Conservation (phyloP, 2,113 vertebrate species). For the Atractosteus spatula region DNA sequence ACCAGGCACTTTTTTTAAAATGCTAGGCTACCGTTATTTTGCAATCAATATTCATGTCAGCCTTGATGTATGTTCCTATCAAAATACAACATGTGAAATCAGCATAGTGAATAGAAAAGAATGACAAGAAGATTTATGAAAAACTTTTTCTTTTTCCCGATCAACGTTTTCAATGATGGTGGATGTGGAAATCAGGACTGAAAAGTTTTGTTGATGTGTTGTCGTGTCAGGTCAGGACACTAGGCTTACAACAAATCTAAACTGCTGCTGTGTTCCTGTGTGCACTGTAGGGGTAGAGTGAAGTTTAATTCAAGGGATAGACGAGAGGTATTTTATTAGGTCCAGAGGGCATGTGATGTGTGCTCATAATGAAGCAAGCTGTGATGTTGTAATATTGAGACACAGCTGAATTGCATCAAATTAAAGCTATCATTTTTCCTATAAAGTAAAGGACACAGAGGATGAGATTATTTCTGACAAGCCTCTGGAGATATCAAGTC, state of each 20-base stretch:
- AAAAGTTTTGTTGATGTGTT: slow-evolving; percentile 21
- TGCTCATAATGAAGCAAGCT: too few relatives aligned
- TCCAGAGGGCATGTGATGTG: too few relatives aligned
- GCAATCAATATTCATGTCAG: not conserved
- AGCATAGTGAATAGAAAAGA: slow-evolving; percentile 22
- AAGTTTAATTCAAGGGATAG: slow-evolving; percentile 3
- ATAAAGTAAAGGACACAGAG: slow-evolving; percentile 29
- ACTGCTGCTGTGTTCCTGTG: slow-evolving; percentile 3
- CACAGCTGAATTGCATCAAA: slow-evolving; percentile 39
- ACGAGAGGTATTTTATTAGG: too few relatives aligned
- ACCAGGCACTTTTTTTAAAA: not conserved
- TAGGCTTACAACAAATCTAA: slow-evolving; percentile 27
- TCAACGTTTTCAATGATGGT: slow-evolving; percentile 12
- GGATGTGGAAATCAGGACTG: slow-evolving; percentile 23
- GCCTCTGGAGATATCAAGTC: slow-evolving; percentile 43
- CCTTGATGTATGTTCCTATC: slow-evolving; percentile 10
- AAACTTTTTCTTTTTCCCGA: too few relatives aligned
- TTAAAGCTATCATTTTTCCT: slow-evolving; percentile 33
- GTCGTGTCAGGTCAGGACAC: slow-evolving; percentile 1
- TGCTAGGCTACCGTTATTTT: not conserved
- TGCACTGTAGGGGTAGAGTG: not conserved
- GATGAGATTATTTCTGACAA: slow-evolving; percentile 37
- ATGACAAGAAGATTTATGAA: slow-evolving; percentile 11
- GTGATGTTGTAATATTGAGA: slow-evolving; percentile 15
- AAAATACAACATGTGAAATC: slow-evolving; percentile 4